A percentile compares a stretch with the other conserved stretches of the same genome.
phyloP scores from a whole-genome alignment of 2,113 vertebrate species.

The Epinephelus fuscoguttatus region DNA sequence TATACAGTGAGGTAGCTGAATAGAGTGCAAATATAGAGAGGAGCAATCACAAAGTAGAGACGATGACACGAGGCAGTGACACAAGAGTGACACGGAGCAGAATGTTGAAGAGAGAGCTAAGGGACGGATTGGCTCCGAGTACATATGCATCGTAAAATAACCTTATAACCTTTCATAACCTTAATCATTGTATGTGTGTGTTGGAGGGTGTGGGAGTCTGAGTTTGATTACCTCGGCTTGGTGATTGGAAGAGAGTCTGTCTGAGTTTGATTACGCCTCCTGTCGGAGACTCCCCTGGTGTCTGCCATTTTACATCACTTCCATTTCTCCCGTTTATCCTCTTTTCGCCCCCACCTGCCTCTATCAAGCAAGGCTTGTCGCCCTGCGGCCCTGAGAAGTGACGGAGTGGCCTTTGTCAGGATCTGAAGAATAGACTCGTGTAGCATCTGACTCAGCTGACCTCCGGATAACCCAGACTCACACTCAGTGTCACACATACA shows the following conservation, averaged over 20 bases:
- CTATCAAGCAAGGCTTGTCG: conserved; percentile 24
- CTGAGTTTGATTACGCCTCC: conserved; percentile 69
- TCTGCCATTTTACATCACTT: conserved; percentile 37
- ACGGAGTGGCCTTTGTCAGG: conserved; percentile 46
- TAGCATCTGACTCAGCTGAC: conserved; percentile 49
- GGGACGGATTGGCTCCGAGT: neutral
- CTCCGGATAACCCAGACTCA: conserved; percentile 33
- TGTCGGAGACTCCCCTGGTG: conserved; percentile 35
- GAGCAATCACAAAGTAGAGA: conserved; percentile 16
- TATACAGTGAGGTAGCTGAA: conserved; percentile 4
- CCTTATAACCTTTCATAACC: conserved; percentile 38
- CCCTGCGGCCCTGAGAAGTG: conserved; percentile 32
- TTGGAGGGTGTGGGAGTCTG: conserved; percentile 41
- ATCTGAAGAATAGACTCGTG: conserved; percentile 35
- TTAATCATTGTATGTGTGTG: conserved; percentile 48
- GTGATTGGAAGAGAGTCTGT: conserved; percentile 60
- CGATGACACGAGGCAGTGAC: neutral
- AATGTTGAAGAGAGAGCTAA: neutral
- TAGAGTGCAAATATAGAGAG: conserved; percentile 3
- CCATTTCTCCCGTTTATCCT: conserved; percentile 24
- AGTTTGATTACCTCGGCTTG: conserved; percentile 59
- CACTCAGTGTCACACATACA: neutral
- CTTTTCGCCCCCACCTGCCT: neutral
- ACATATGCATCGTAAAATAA: conserved; percentile 25
- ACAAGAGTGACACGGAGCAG: neutral